Percentiles rank a stretch among this genome's conserved stretches.
These are phyloP conservation scores for Aeoliscus strigatus DNA, from an alignment of 2,797 vertebrate species.

Conservation along the genomic window DNA sequence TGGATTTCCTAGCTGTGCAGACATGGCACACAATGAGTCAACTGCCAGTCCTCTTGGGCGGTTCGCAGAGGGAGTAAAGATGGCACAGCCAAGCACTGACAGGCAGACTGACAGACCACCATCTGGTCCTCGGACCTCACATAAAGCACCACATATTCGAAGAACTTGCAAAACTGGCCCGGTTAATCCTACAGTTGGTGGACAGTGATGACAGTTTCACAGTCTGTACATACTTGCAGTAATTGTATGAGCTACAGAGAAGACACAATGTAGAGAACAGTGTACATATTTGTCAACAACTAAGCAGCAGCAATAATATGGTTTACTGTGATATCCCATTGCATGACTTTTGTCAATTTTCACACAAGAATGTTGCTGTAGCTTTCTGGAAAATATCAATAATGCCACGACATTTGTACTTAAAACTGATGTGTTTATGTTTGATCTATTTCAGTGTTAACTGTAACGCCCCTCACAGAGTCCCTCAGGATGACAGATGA, in stretches of 20 bases:
- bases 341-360: constrained; percentile 50
- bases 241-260: no score
- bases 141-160: constrained; percentile 27
- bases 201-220: constrained; percentile 23
- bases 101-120: constrained; percentile 34
- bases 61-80: constrained; percentile 19
- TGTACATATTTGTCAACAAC: constrained; percentile 51
- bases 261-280: constrained; percentile 41
- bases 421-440: constrained; percentile 7
- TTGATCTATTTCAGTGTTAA: no score
- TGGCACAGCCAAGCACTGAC: constrained; percentile 23
- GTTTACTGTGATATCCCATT: constrained; percentile 22
- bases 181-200: constrained; percentile 32
- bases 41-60: constrained; percentile 36
- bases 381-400: constrained; percentile 11
- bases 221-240: constrained; percentile 24
- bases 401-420: constrained; percentile 18
- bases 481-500: constrained; percentile 51
- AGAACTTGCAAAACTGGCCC: constrained; percentile 23
- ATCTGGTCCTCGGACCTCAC: constrained; percentile 55
- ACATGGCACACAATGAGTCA: constrained; percentile 38
- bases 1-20: constrained; percentile 11
- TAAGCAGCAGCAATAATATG: constrained; percentile 48
- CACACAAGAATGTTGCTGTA: constrained; percentile 27
- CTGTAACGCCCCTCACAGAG: constrained; percentile 5